Evolutionary conservation across 1,140 invertebrate genomes (phyloP), one percentile per base, ranked within the genome.

Genomic region (Harpegnathos saltator): DNA sequence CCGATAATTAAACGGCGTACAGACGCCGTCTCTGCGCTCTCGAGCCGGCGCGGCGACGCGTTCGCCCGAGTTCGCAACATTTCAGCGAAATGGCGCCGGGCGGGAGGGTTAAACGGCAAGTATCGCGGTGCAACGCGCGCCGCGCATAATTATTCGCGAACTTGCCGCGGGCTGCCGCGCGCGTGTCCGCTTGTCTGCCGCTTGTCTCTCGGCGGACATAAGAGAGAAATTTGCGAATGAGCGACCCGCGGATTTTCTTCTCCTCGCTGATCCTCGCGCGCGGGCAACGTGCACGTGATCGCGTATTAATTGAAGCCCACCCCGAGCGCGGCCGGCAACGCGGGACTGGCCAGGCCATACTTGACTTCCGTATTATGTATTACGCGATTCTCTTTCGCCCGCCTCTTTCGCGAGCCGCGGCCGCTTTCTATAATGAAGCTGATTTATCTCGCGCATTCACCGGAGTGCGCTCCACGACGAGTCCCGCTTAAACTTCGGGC

Each of bases 361-460:
- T 89, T 82, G 87, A 83, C 86, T 85, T 61, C 50, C 72, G 68
- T 78, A 83, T 88, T 88, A 77, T 73, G 83, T 88, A 88, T 85
- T 80, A 84, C 82, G 86, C 71, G 72, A 87, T 85, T 89, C 87
- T 85, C 87, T 88, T 88, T 83, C 63, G 69, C 61, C 33, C 63
- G 69, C 73, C 56, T 86, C 85, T 84, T 59, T 72, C 33, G 75
- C 82, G 66, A 83, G 62, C 19, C 63, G 50, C 62, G 38, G 33
- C 52, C 75, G 62, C 33, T 87, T 85, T 85, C 87, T 89, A 87
- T 89, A 89, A 89, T 80, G 88, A 89, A 89, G 88, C 88, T 89
- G 85, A 89, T 89, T 89, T 89, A 89, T 89, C 88, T 89, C 78
- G 83, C 75, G 82, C 77, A 89, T 89, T 89, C 88, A 85, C 73